These are phyloP conservation scores for Meiosimyza platycephala DNA, from an alignment of 2,888 invertebrate species.

Conservation along the genomic window DNA sequence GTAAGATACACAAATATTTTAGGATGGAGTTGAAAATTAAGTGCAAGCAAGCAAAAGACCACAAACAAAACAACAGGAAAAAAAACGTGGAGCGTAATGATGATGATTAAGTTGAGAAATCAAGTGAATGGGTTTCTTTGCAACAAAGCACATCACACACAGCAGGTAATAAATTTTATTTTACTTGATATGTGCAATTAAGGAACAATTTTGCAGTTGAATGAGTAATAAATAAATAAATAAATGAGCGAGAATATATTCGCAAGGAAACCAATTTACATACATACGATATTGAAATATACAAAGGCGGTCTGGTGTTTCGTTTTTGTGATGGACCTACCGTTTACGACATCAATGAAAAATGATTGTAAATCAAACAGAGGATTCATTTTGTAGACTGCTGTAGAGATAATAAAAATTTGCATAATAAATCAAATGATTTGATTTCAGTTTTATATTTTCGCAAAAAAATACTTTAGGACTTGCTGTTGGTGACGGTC, in stretches of 20 bases:
- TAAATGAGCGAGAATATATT: constrained; percentile 31
- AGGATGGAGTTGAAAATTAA: neutral
- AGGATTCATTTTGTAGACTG: constrained; percentile 18
- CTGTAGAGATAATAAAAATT: constrained; percentile 42
- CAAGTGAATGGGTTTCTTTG: neutral
- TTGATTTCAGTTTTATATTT: constrained; percentile 13
- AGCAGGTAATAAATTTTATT: constrained; percentile 64
- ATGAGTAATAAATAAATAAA: constrained; percentile 65
- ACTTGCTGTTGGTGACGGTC: too few relatives aligned
- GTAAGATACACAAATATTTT: constrained; percentile 55
- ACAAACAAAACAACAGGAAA: neutral
- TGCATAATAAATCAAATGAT: constrained; percentile 60
- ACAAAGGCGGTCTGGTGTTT: neutral
- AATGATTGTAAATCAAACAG: constrained; percentile 26
- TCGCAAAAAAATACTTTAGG: too few relatives aligned
- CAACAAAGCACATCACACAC: constrained; percentile 23
- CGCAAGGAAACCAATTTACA: constrained; percentile 8
- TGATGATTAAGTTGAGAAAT: constrained; percentile 40
- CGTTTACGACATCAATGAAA: constrained; percentile 10
- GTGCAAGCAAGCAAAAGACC: neutral
- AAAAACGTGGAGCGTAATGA: constrained; percentile 26
- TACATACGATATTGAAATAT: neutral
- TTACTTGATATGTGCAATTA: constrained; percentile 64
- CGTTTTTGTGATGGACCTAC: neutral
- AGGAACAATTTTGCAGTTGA: constrained; percentile 65